Conservation (phyloP, 2,113 vertebrate genomes). For the Calonectris borealis region DNA sequence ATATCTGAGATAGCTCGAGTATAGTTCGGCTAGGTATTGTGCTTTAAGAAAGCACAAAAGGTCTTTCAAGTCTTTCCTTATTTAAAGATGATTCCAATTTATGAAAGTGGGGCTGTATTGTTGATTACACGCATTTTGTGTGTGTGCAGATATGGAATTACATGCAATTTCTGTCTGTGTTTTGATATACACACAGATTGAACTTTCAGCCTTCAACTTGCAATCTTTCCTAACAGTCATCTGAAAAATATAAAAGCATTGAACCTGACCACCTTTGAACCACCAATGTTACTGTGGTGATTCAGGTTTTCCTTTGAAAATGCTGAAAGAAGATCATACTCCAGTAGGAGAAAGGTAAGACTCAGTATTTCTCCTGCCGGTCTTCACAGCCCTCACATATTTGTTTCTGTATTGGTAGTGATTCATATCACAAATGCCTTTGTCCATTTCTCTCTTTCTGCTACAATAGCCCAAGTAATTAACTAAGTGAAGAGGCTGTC, state of each 20-base stretch:
- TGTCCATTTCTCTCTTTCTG: conserved; percentile 71
- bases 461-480: conserved; percentile 77
- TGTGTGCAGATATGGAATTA: not conserved
- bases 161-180: not conserved
- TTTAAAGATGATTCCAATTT: not conserved
- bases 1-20: not conserved
- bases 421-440: conserved; percentile 78
- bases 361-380: not conserved
- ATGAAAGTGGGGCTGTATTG: not conserved
- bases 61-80: not conserved
- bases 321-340: conserved; percentile 52
- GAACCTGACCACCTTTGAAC: conserved; percentile 44
- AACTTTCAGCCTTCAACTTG: conserved; percentile 48
- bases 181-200: not conserved
- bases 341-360: conserved; percentile 43
- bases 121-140: not conserved
- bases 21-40: not conserved
- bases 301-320: conserved; percentile 64
- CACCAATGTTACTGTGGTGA: not conserved
- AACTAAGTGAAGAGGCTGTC: conserved; percentile 83
- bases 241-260: conserved; percentile 47
- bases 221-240: not conserved
- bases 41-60: not conserved
- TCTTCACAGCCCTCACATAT: conserved; percentile 53
- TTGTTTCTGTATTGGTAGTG: conserved; percentile 78